phyloP scores from a whole-genome alignment of 2,113 vertebrate species.

The Pseudopodoces humilis region DNA sequence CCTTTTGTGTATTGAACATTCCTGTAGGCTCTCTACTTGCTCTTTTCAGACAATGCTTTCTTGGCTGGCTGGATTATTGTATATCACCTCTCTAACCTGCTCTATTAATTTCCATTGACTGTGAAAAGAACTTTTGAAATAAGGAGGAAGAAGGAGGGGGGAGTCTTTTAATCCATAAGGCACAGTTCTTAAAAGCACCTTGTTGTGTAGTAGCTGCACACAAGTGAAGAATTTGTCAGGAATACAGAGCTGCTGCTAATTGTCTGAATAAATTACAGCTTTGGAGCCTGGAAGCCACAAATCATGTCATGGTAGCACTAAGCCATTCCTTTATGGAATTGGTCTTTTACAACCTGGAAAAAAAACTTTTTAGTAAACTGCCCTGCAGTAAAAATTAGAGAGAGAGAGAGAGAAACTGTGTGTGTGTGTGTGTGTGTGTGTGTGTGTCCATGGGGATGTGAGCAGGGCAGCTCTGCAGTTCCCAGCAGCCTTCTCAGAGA shows the following conservation, averaged over 20 bases:
- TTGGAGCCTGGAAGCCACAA: constrained; percentile 53
- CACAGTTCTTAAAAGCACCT: constrained; percentile 30
- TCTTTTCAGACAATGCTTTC: constrained; percentile 43
- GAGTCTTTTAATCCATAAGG: constrained; percentile 38
- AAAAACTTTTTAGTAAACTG: constrained; percentile 35
- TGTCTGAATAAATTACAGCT: constrained; percentile 61
- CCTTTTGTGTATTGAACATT: constrained; percentile 31
- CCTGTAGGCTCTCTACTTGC: constrained; percentile 32
- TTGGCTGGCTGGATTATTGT: constrained; percentile 57
- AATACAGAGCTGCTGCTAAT: constrained; percentile 56
- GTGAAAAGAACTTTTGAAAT: constrained; percentile 57
- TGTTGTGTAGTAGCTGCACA: constrained; percentile 11
- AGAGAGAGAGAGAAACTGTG: too few relatives aligned
- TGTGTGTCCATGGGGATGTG: not conserved
- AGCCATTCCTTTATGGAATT: constrained; percentile 44
- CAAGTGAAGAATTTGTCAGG: constrained; percentile 50
- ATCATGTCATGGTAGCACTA: constrained; percentile 53
- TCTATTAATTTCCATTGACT: constrained; percentile 69
- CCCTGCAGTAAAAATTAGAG: not conserved
- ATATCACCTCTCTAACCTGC: constrained; percentile 58
- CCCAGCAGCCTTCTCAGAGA: not conserved
- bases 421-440: not conserved
- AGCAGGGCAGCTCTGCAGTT: not conserved
- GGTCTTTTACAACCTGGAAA: constrained; percentile 44
- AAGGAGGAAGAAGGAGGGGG: not conserved